These are phyloP conservation scores for Ormyrus thymus DNA, from an alignment of 2,888 invertebrate species.

Conservation along the genomic window DNA sequence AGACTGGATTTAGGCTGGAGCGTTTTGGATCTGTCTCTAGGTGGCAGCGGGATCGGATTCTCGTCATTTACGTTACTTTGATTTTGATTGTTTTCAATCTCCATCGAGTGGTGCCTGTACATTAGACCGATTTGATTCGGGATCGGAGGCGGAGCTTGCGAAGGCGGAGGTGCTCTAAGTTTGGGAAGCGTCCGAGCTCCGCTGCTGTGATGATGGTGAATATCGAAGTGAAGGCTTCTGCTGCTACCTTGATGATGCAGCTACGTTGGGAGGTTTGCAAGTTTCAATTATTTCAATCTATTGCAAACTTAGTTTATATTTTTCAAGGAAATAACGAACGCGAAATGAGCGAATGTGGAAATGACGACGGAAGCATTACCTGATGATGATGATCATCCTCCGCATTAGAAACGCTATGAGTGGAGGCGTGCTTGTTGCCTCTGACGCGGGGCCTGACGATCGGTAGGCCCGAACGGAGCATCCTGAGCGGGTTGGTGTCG, in stretches of 20 bases:
- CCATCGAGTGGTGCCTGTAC: conserved; percentile 59
- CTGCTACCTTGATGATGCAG: conserved; percentile 40
- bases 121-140: conserved; percentile 44
- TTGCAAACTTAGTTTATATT: not conserved
- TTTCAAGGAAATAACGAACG: not conserved
- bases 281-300: not conserved
- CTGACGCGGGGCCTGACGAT: conserved; percentile 77
- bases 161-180: conserved; percentile 65
- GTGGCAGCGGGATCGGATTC: conserved; percentile 87
- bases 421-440: conserved; percentile 75
- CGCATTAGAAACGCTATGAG: conserved; percentile 8
- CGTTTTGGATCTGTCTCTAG: conserved; percentile 82
- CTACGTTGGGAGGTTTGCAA: not conserved
- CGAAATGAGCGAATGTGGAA: not conserved
- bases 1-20: conserved; percentile 80
- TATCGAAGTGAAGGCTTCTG: conserved; percentile 49
- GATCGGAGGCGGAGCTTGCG: conserved; percentile 60
- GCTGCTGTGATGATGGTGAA: conserved; percentile 62
- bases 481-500: conserved; percentile 80
- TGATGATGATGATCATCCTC: conserved; percentile 46
- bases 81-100: conserved; percentile 68
- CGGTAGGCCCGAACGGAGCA: conserved; percentile 80
- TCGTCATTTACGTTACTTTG: conserved; percentile 70
- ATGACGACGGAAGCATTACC: not conserved
- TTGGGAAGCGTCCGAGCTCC: conserved; percentile 71